A percentile compares a stretch with the other conserved stretches of the same genome.
These are phyloP conservation scores for Pachymerium ferrugineum DNA, from an alignment of 2,888 invertebrate species.

Conservation along the genomic window DNA sequence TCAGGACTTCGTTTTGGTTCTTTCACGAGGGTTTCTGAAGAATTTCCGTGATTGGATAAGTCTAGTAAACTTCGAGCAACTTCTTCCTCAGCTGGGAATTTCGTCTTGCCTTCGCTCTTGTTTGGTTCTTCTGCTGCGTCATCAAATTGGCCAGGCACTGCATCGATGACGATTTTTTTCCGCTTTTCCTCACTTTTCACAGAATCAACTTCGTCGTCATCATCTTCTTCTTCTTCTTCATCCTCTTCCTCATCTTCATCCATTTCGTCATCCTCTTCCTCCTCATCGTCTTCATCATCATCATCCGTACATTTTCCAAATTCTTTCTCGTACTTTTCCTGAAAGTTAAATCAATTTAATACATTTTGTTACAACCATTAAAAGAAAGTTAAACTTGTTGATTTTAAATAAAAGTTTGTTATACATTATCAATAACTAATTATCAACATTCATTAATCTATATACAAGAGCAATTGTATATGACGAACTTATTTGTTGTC, in stretches of 20 bases:
- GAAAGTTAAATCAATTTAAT: neutral
- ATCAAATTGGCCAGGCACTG: constrained; percentile 11
- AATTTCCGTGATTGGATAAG: constrained; percentile 40
- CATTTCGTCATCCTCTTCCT: constrained; percentile 43
- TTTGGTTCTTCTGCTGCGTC: constrained; percentile 16
- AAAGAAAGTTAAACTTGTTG: no score
- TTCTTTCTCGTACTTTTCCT: constrained; percentile 38
- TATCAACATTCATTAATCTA: no score
- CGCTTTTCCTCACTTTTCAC: constrained; percentile 40
- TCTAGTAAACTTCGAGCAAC: constrained; percentile 45
- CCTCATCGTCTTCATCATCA: constrained; percentile 40
- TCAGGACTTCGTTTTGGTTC: neutral
- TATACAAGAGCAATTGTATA: no score
- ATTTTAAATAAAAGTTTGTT: no score
- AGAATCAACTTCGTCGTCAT: constrained; percentile 48
- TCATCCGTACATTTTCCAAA: constrained; percentile 39
- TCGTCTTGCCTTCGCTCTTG: neutral
- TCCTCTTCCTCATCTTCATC: constrained; percentile 48
- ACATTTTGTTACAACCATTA: no score
- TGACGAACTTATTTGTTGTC: no score
- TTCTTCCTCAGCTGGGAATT: constrained; percentile 39
- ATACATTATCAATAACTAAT: no score
- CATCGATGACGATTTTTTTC: neutral
- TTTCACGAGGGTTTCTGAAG: neutral
- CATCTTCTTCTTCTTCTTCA: constrained; percentile 44